Base-by-base conservation (phyloP, 1,140 invertebrate species). In the Drosophila guanche region DNA sequence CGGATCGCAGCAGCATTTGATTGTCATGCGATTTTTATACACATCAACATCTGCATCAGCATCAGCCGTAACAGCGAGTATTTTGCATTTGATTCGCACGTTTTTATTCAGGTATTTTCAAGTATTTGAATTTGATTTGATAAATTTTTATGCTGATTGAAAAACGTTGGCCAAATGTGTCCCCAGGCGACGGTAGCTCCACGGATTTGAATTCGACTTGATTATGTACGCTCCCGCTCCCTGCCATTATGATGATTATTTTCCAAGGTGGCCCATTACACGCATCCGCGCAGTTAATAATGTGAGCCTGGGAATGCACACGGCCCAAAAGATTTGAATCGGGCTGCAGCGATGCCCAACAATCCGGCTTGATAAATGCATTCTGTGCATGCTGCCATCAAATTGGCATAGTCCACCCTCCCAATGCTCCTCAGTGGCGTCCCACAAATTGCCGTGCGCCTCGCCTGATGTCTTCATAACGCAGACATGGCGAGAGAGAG, bases 61-160 rank as follows among this genome's bases (percentile, higher is more conserved):
- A 54, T 22, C 33, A 54, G n/a, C 27, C 14, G 20, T 51, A 33
- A 61, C 56, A 23, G 40, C 48, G 14, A 29, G 40, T 59, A 45
- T 58, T 85, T 85, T 85, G 81, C 81, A 85, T 85, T 85, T 77
- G 43, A 68, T 63, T 73, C 52, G 62, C 74, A 67, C 61, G 63
- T 59, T 59, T 58, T 43, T 46, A 54, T 46, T 22, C 51, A 50
- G n/a, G 54, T 20, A 46, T 70, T 27, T 48, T 25, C 46, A 47
- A 58, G 48, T 73, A 86, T 78, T 85, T 70, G 83, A 81, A 75
- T 85, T 85, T 88, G 81, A 88, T 88, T 88, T 88, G 83, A 88
- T 88, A 88, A 88, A 88, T 88, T 88, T 77, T 77, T 88, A 88
- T 88, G 83, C 84, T 88, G 83, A 88, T 88, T 88, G 83, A 81